Conservation (phyloP, 2,888 invertebrate genomes). For the Caenorhabditis zanzibari region DNA sequence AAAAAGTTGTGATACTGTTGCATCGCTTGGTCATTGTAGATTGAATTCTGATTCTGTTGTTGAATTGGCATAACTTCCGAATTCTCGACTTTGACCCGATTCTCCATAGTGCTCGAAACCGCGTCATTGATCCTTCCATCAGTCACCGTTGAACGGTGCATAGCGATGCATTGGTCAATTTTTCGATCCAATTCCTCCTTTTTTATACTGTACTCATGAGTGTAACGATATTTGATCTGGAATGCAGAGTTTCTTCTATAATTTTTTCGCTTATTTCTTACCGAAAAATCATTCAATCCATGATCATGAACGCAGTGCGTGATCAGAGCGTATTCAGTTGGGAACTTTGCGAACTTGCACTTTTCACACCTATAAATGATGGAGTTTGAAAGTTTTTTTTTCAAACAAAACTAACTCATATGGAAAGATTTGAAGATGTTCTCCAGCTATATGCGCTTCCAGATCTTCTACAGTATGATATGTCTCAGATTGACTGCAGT, state of each 20-base stretch:
- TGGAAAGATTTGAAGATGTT: slow-evolving; percentile 66
- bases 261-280: too few species aligned
- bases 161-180: slow-evolving; percentile 13
- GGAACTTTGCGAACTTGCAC: slow-evolving; percentile 77
- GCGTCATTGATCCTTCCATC: slow-evolving; percentile 17
- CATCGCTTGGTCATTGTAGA: slow-evolving; percentile 13
- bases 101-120: slow-evolving; percentile 30
- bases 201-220: slow-evolving; percentile 40
- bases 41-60: neutral
- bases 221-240: slow-evolving; percentile 65
- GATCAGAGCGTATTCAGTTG: slow-evolving; percentile 75
- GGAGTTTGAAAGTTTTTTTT: too few species aligned
- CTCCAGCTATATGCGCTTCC: slow-evolving; percentile 67
- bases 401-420: slow-evolving; percentile 66
- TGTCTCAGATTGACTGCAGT: slow-evolving; percentile 44
- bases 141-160: neutral
- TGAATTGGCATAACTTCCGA: neutral
- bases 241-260: neutral
- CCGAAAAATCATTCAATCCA: slow-evolving; percentile 72
- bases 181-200: slow-evolving; percentile 41
- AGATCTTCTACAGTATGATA: slow-evolving; percentile 59
- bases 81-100: slow-evolving; percentile 23
- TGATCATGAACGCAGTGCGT: slow-evolving; percentile 73
- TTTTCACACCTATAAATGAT: slow-evolving; percentile 73
- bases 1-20: slow-evolving; percentile 38